These are phyloP conservation scores for Rhagonycha fulva DNA, from an alignment of 2,888 invertebrate genomes.

Conservation along the genomic window DNA sequence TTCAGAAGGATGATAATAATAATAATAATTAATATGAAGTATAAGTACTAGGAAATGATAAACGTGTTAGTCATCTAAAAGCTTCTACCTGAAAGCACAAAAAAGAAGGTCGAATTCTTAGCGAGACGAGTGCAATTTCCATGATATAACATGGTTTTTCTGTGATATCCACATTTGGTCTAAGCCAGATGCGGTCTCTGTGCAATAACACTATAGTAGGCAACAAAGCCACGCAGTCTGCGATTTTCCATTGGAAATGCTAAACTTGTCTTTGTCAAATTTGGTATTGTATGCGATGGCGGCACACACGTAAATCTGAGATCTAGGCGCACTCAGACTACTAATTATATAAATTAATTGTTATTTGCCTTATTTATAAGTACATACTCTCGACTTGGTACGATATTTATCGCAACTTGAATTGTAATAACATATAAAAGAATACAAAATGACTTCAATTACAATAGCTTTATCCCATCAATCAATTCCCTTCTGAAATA, in stretches of 20 bases:
- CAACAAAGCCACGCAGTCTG: conserved; percentile 55
- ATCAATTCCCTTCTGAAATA: neutral
- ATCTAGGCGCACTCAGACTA: conserved; percentile 49
- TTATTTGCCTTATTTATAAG: conserved; percentile 46
- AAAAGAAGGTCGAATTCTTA: conserved; percentile 38
- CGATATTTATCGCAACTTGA: conserved; percentile 24
- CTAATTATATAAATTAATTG: conserved; percentile 56
- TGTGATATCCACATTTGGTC: conserved; percentile 50
- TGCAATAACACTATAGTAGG: conserved; percentile 55
- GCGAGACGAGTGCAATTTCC: conserved; percentile 47
- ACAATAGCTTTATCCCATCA: neutral
- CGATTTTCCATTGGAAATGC: conserved; percentile 53
- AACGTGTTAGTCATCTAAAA: neutral
- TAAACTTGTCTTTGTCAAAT: conserved; percentile 55
- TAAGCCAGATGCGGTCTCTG: conserved; percentile 36
- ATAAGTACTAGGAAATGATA: neutral
- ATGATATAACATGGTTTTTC: conserved; percentile 53
- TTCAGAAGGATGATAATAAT: neutral
- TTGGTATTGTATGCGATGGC: conserved; percentile 53
- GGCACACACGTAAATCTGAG: conserved; percentile 53
- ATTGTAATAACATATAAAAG: conserved; percentile 17
- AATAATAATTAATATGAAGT: neutral
- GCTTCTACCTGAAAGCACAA: conserved; percentile 5
- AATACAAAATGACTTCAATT: conserved; percentile 12
- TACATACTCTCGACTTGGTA: conserved; percentile 18